Conservation (phyloP, 35 echinoderm and acorn worm species). For the Patiria miniata region DNA sequence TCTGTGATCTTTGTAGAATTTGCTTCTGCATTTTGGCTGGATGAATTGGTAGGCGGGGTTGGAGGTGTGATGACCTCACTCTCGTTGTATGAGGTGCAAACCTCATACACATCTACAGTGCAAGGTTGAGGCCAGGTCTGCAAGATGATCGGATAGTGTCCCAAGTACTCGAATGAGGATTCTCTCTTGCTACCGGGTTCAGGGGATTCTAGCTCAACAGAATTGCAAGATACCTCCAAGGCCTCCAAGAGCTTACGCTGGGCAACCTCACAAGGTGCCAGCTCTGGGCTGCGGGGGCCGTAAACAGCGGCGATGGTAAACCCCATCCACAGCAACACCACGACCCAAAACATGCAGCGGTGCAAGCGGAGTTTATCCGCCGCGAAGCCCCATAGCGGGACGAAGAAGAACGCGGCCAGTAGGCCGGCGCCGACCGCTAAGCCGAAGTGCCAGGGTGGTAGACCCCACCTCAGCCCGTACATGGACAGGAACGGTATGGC, state of each 20-base stretch:
- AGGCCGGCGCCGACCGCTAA: neutral
- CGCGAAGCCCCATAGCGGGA: neutral
- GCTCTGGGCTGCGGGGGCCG: neutral
- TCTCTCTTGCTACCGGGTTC: neutral
- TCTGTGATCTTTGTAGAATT: too few relatives aligned
- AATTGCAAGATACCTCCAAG: neutral
- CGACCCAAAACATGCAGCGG: neutral
- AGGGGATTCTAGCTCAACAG: too few relatives aligned
- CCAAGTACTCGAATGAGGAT: neutral
- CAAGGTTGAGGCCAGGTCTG: neutral
- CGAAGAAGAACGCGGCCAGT: neutral
- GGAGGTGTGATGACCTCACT: neutral
- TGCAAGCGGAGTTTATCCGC: neutral
- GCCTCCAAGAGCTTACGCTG: neutral
- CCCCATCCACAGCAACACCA: neutral
- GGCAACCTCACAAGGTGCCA: neutral
- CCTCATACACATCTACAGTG: neutral
- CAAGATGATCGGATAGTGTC: neutral
- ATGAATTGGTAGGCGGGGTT: neutral
- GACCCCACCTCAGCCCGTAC: neutral
- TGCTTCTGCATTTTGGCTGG: too few relatives aligned
- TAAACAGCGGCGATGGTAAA: neutral
- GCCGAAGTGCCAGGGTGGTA: neutral
- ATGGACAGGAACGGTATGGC: neutral
- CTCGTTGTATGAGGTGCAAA: neutral